phyloP scores from a whole-genome alignment of 2,797 vertebrate species.

The Mallotus villosus region DNA sequence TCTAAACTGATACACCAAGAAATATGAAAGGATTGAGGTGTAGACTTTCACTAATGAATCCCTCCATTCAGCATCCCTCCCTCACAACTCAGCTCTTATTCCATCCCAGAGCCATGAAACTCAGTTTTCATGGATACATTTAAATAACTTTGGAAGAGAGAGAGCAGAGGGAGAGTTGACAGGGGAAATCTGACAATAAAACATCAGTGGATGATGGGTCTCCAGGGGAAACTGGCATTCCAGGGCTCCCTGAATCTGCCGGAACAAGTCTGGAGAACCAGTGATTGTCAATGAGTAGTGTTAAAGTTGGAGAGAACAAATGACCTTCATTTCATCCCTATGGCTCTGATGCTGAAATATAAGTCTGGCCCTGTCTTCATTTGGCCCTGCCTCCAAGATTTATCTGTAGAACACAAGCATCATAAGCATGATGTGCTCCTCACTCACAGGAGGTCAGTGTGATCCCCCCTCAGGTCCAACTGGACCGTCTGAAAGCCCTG shows the following conservation, averaged over 20 bases:
- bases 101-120: conserved; percentile 11
- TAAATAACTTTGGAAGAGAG: conserved; percentile 11
- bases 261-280: conserved; percentile 9
- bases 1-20: no score
- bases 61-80: neutral
- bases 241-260: conserved; percentile 21
- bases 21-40: no score
- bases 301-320: neutral
- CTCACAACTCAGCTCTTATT: neutral
- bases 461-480: neutral
- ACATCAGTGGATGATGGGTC: neutral
- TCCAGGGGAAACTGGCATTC: neutral
- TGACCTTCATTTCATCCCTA: neutral
- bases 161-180: conserved; percentile 17
- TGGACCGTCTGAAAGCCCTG: neutral
- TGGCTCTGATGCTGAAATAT: neutral
- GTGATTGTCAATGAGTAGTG: no score
- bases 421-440: neutral
- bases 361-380: neutral
- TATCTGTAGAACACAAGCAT: neutral
- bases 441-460: neutral
- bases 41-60: neutral
- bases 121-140: conserved; percentile 3
- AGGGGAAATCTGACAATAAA: conserved; percentile 18
- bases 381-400: neutral